phyloP scores from a whole-genome alignment of 2,797 vertebrate species.

The Eremophila alpestris region DNA sequence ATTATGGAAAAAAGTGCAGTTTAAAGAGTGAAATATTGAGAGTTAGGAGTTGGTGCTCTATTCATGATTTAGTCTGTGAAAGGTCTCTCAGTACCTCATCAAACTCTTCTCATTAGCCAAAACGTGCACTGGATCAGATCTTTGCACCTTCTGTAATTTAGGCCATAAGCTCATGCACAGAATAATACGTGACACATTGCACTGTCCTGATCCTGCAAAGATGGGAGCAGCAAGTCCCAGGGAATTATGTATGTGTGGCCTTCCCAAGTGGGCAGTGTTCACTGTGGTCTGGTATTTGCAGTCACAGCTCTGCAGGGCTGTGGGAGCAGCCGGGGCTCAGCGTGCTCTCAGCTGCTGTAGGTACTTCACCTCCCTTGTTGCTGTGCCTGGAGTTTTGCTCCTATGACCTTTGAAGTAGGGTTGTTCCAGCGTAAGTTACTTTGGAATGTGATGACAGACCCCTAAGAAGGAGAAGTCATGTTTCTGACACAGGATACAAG shows the following conservation, averaged over 20 bases:
- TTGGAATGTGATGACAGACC: neutral
- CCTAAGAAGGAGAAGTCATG: neutral
- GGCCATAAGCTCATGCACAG: neutral
- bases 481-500: neutral
- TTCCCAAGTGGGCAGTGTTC: neutral
- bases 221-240: neutral
- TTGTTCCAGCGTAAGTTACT: neutral
- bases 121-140: neutral
- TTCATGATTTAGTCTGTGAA: neutral
- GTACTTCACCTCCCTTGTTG: neutral
- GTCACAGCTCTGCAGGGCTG: neutral
- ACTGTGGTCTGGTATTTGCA: neutral
- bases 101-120: fast-evolving
- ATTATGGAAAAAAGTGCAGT: neutral
- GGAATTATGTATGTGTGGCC: neutral
- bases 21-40: neutral
- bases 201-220: neutral
- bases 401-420: neutral
- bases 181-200: fast-evolving
- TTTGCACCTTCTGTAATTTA: neutral
- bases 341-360: fast-evolving
- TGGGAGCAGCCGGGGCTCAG: neutral
- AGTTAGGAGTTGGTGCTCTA: neutral
- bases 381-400: neutral
- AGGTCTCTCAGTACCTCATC: neutral